phyloP scores from a whole-genome alignment of 2,888 invertebrate genomes.

The Drosophila multiciliata region DNA sequence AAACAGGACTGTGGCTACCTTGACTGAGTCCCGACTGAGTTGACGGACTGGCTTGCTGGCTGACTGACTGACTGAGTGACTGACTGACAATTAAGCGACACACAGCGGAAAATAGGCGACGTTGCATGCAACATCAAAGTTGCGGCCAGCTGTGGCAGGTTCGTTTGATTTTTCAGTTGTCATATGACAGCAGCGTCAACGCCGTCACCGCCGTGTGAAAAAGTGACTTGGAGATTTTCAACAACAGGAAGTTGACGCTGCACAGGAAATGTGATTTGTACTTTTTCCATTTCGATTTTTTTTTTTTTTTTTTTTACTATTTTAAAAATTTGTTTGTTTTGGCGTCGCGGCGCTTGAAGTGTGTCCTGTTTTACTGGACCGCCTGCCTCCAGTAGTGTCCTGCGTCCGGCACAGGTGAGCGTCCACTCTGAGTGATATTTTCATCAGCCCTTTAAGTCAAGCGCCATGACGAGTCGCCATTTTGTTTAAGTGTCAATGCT shows the following conservation, averaged over 20 bases:
- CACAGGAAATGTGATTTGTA: constrained; percentile 81
- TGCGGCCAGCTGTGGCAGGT: constrained; percentile 57
- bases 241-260: constrained; percentile 72
- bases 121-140: constrained; percentile 79
- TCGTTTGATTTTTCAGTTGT: constrained; percentile 68
- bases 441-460: constrained; percentile 55
- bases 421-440: constrained; percentile 36
- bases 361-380: constrained; percentile 36
- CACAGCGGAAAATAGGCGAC: constrained; percentile 82
- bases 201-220: constrained; percentile 72
- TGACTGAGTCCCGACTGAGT: constrained; percentile 26
- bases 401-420: constrained; percentile 33
- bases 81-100: constrained; percentile 77
- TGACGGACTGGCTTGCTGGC: constrained; percentile 45
- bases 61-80: constrained; percentile 62
- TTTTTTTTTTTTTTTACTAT: constrained; percentile 29
- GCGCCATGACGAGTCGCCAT: constrained; percentile 60
- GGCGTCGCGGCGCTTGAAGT: constrained; percentile 32
- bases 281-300: constrained; percentile 50
- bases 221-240: constrained; percentile 81
- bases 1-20: constrained; percentile 54
- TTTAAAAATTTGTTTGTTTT: constrained; percentile 64
- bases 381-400: constrained; percentile 12
- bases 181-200: constrained; percentile 48
- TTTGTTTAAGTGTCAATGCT: constrained; percentile 69